Conservation (phyloP, 2,888 invertebrate species). For the Apoda limacodes region DNA sequence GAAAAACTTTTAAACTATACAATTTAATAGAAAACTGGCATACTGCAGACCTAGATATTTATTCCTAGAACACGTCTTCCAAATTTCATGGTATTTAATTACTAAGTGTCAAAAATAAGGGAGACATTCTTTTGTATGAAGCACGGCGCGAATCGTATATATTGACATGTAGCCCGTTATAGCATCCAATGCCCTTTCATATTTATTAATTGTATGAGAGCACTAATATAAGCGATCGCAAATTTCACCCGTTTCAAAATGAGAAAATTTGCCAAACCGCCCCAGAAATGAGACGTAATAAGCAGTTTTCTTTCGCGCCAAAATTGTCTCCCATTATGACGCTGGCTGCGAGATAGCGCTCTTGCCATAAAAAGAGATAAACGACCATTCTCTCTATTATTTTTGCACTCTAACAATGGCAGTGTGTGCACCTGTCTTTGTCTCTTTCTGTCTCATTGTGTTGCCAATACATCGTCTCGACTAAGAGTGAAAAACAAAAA, state of each 20-base stretch:
- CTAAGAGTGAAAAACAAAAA: conserved; percentile 62
- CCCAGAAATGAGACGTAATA: conserved; percentile 66
- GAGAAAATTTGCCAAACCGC: conserved; percentile 40
- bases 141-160: too few species aligned
- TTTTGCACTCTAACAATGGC: conserved; percentile 67
- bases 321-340: conserved; percentile 69
- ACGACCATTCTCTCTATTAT: conserved; percentile 69
- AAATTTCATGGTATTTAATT: too few species aligned
- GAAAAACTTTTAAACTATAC: too few species aligned
- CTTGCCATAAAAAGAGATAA: conserved; percentile 69
- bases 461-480: conserved; percentile 32
- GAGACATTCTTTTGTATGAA: too few species aligned
- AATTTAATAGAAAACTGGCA: too few species aligned
- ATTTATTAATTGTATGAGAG: conserved; percentile 12
- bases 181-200: too few species aligned
- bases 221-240: conserved; percentile 10
- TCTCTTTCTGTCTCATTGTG: conserved; percentile 40
- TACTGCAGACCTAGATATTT: too few species aligned
- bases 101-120: conserved; percentile 23
- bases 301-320: conserved; percentile 70
- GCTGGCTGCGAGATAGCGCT: conserved; percentile 61
- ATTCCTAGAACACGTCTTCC: too few species aligned
- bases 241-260: conserved; percentile 25
- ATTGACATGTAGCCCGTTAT: too few species aligned
- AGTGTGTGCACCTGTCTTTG: conserved; percentile 63